Evolutionary conservation across 2,113 vertebrate genomes (phyloP).

Genomic region (Ammospiza caudacuta): DNA sequence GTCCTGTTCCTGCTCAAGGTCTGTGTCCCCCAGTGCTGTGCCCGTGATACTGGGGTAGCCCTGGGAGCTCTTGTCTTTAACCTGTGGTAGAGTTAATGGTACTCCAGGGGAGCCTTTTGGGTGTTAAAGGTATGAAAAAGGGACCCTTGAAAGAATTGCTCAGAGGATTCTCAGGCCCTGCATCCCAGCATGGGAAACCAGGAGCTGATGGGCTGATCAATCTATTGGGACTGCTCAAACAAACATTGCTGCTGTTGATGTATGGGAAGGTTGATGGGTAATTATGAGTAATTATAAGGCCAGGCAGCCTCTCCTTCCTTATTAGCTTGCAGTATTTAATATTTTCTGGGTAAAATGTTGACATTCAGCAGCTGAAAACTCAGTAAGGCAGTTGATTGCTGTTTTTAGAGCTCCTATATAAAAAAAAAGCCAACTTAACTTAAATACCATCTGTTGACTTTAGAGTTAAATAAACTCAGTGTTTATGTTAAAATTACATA

Average conservation of each 20-base stretch:
- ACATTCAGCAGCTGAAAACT: constrained; percentile 37
- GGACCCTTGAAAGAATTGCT: rapidly evolving
- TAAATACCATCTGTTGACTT: constrained; percentile 71
- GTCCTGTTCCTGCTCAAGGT: background rate
- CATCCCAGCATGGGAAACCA: rapidly evolving
- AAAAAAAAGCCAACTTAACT: constrained; percentile 47
- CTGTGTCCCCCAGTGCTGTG: rapidly evolving
- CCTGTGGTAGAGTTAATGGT: background rate
- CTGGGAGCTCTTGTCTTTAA: rapidly evolving
- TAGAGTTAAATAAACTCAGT: constrained; percentile 63
- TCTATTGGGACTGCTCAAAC: background rate
- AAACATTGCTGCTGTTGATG: background rate
- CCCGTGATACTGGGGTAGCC: rapidly evolving
- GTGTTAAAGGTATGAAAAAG: background rate
- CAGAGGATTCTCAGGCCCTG: rapidly evolving
- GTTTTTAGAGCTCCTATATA: constrained; percentile 55
- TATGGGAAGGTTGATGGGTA: background rate
- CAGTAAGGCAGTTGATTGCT: constrained; percentile 48
- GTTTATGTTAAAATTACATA: constrained; percentile 66
- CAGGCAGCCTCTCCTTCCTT: constrained; percentile 22
- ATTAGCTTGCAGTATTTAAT: constrained; percentile 48
- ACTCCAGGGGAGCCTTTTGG: background rate
- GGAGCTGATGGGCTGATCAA: background rate
- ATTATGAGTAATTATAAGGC: constrained; percentile 43
- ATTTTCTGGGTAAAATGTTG: constrained; percentile 43